Percentiles rank a stretch among this genome's conserved stretches.
phyloP scores from a whole-genome alignment of 1,140 invertebrate species.

The Trichonephila clavipes region DNA sequence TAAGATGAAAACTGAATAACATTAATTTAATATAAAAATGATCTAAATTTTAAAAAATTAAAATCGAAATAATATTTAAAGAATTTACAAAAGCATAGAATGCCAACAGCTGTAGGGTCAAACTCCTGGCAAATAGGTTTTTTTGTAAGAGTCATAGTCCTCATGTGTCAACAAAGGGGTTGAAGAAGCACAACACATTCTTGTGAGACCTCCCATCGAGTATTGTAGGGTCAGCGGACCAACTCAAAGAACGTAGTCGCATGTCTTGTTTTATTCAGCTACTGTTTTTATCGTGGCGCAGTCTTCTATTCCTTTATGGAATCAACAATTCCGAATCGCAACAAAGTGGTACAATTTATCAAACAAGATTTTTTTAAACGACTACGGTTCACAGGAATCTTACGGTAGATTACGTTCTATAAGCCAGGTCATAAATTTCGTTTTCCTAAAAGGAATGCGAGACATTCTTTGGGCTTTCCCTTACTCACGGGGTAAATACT shows the following conservation, averaged over 20 bases:
- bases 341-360: neutral
- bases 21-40: too few species aligned
- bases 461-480: neutral
- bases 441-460: neutral
- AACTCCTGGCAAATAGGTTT: too few species aligned
- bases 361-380: neutral
- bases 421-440: neutral
- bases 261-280: neutral
- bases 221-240: neutral
- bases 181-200: neutral
- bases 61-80: too few species aligned
- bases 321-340: neutral
- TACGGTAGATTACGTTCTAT: neutral
- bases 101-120: too few species aligned
- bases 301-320: neutral
- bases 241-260: neutral
- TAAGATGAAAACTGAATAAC: too few species aligned
- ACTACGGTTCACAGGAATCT: neutral
- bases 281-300: neutral
- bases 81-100: too few species aligned
- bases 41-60: too few species aligned
- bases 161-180: slow-evolving; percentile 2
- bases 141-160: too few species aligned
- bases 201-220: neutral
- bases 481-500: too few species aligned